These are phyloP conservation scores for Opisthograptis luteolata DNA, from an alignment of 2,888 invertebrate genomes.

Conservation along the genomic window DNA sequence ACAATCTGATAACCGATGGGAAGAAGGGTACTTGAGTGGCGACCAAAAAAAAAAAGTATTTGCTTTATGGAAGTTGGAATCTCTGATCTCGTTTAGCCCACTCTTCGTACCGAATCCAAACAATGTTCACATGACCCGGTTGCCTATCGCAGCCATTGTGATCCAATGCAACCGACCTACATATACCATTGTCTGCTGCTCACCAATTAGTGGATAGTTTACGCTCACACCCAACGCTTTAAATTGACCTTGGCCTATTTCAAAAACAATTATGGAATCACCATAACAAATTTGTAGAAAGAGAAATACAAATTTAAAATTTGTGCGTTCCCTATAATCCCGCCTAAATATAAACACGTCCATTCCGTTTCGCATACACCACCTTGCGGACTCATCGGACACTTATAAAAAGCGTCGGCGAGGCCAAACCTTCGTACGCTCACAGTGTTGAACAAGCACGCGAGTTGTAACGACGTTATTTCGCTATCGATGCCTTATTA, in stretches of 20 bases:
- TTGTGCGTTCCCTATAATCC: conserved; percentile 56
- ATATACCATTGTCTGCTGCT: conserved; percentile 56
- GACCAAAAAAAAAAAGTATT: no score
- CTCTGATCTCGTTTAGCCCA: conserved; percentile 61
- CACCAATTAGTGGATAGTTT: conserved; percentile 45
- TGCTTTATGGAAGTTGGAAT: no score
- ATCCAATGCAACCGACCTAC: conserved; percentile 60
- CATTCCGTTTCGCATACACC: conserved; percentile 63
- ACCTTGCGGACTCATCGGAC: conserved; percentile 77
- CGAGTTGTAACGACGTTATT: conserved; percentile 74
- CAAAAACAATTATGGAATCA: conserved; percentile 16
- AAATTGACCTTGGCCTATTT: conserved; percentile 40
- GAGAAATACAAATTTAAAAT: conserved; percentile 39
- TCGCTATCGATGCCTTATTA: conserved; percentile 72
- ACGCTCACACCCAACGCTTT: conserved; percentile 28
- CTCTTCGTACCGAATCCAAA: conserved; percentile 54
- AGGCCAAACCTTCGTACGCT: conserved; percentile 70
- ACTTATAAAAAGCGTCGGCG: conserved; percentile 81
- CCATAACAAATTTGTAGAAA: conserved; percentile 10
- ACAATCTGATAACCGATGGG: no score
- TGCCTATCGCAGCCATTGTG: conserved; percentile 57
- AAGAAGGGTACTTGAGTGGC: no score
- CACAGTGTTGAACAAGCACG: conserved; percentile 78
- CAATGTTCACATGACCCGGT: conserved; percentile 68
- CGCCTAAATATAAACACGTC: conserved; percentile 76